Base-by-base conservation (phyloP, 2,113 vertebrate genomes). In the Leptobrachium leishanense region DNA sequence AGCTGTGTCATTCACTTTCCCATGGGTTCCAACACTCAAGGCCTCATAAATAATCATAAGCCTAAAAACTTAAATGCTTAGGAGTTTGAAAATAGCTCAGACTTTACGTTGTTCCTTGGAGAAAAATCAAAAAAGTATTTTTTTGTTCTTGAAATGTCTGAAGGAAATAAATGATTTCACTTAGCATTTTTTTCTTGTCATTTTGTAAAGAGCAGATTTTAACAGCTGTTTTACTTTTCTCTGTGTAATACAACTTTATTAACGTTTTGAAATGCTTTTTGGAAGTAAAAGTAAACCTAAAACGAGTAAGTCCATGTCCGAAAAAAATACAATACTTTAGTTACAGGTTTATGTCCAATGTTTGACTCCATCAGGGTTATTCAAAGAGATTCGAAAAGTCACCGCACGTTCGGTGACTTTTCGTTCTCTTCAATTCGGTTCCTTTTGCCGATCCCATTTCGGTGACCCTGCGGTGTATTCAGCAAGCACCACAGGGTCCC, bases 1-100 rank as follows among this genome's bases (percentile, higher is more conserved):
- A n/a, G 42, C 68, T 50, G 67, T 67, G 77, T 46, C 77, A 79
- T 73, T 50, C n/a, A 79, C 77, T 79, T 79, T 79, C 77, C 77
- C 77, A 79, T 79, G 77, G 77, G 77, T 41, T 73, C 57, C 12
- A 73, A 73, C 77, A 79, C 77, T 72, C 68, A 15, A 43, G 2
- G 62, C 40, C 59, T 73, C 77, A 73, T 79, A 79, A 79, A 79
- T 79, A 79, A 72, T 59, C 54, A 63, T 54, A 42, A 55, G 12
- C 67, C 57, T 77, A 6, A 54, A 57, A 44, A 55, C 59, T 31
- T 66, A 55, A 79, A 70, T 72, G 77, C 69, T 55, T n/a, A 6
- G 20, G 4, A 4, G 10, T 65, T 65, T 64, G 15, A 65, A 50
- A 64, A 75, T 75, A 65, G 43, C 62, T 43, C 59, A 79, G 77